phyloP scores from a whole-genome alignment of 2,797 vertebrate species.

The Platyrinchus mystaceus region DNA sequence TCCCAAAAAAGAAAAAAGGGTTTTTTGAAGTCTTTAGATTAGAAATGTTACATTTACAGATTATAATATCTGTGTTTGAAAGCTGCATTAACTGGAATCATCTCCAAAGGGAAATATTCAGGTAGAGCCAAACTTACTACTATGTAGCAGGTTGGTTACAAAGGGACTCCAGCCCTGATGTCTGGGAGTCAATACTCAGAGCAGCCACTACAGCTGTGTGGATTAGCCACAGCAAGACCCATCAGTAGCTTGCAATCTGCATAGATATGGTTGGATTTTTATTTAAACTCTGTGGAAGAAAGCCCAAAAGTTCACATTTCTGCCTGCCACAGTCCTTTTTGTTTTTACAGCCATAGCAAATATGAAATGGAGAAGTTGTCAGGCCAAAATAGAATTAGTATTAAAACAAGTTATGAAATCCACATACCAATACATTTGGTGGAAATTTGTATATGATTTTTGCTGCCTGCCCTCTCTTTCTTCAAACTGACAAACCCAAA shows the following conservation, averaged over 20 bases:
- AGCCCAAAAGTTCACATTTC: background rate
- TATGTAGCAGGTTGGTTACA: background rate
- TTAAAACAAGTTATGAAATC: conserved; percentile 1
- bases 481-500: background rate
- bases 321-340: background rate
- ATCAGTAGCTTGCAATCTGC: background rate
- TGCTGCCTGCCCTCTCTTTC: background rate
- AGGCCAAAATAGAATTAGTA: background rate
- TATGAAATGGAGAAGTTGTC: background rate
- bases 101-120: background rate
- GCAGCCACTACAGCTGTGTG: background rate
- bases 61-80: background rate
- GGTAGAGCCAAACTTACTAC: background rate
- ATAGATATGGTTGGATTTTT: background rate
- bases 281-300: background rate
- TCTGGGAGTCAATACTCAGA: background rate
- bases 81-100: background rate
- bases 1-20: background rate
- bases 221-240: background rate
- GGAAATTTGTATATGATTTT: background rate
- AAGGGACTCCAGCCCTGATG: background rate
- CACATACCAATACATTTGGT: background rate
- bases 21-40: background rate
- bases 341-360: background rate
- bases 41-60: background rate